Evolutionary conservation across 2,113 vertebrate genomes (phyloP).

Genomic region (Pelodiscus sinensis): DNA sequence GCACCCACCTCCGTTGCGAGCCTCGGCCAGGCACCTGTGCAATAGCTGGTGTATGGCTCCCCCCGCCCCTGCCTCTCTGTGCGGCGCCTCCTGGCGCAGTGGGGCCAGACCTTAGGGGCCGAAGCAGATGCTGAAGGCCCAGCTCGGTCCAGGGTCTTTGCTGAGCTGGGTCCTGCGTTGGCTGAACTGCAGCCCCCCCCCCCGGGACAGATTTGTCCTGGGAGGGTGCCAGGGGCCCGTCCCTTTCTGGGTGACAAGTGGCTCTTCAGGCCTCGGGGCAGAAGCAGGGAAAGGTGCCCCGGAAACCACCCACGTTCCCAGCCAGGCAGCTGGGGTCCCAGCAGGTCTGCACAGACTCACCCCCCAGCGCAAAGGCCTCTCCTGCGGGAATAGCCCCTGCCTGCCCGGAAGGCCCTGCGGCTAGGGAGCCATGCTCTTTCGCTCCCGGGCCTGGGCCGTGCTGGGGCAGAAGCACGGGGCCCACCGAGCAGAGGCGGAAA

Average conservation of each 20-base stretch:
- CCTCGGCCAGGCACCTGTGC: too few relatives aligned
- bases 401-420: neutral
- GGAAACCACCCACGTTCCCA: neutral
- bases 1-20: neutral
- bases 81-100: neutral
- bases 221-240: neutral
- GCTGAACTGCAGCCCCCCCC: too few relatives aligned
- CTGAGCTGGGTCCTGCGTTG: neutral
- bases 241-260: neutral
- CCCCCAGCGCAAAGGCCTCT: neutral
- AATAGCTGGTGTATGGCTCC: too few relatives aligned
- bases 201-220: neutral
- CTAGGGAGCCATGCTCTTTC: neutral
- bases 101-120: too few relatives aligned
- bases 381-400: neutral
- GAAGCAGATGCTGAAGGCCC: neutral
- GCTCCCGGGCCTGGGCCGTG: neutral
- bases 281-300: too few relatives aligned
- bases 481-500: neutral
- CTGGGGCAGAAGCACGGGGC: neutral
- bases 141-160: neutral
- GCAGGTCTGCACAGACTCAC: too few relatives aligned
- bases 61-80: too few relatives aligned
- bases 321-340: neutral
- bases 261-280: neutral